A percentile compares a stretch with the other conserved stretches of the same genome.
These are phyloP conservation scores for Holotrichia oblita DNA, from an alignment of 1,140 invertebrate genomes.

Conservation along the genomic window DNA sequence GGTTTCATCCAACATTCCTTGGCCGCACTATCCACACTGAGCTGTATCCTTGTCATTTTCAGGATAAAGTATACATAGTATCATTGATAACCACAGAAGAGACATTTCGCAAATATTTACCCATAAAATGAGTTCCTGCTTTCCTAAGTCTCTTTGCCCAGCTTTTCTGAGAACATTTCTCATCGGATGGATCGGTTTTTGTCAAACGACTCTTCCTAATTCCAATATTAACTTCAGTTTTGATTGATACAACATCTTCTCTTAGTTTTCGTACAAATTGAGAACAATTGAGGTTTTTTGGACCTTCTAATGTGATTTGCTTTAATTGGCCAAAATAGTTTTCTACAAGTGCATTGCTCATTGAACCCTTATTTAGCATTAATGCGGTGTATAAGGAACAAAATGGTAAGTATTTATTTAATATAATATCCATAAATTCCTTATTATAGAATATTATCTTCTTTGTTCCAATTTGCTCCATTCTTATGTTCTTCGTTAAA, in stretches of 20 bases:
- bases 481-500: no score
- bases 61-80: background rate
- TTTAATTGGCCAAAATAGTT: background rate
- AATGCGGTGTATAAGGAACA: no score
- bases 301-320: background rate
- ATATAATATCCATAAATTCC: no score
- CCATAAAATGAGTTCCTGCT: background rate
- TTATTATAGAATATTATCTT: no score
- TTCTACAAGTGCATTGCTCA: background rate
- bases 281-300: background rate
- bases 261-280: background rate
- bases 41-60: background rate
- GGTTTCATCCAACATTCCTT: background rate
- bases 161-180: no score
- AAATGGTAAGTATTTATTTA: no score
- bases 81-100: background rate
- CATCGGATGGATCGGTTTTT: background rate
- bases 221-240: background rate
- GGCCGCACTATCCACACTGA: background rate
- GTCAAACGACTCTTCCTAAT: background rate
- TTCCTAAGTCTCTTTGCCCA: background rate
- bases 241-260: background rate
- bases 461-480: no score
- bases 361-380: no score
- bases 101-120: background rate